phyloP scores from a whole-genome alignment of 2,113 vertebrate genomes.

The Lates calcarifer region DNA sequence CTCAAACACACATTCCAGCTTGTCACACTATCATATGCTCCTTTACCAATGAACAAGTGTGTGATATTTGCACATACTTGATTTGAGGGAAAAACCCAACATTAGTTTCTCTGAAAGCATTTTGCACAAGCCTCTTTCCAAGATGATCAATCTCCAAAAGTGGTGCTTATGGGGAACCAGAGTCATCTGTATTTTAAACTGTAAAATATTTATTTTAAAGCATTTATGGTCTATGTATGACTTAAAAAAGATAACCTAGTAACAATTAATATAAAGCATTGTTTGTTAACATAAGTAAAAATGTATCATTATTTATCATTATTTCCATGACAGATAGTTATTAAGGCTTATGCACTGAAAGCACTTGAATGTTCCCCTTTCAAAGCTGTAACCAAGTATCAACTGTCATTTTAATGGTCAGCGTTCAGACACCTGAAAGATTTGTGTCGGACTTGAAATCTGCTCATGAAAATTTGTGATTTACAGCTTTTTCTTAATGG shows the following conservation, averaged over 20 bases:
- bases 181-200: not conserved
- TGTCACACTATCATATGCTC: not conserved
- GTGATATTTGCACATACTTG: not conserved
- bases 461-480: no score
- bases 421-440: not conserved
- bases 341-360: not conserved
- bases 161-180: not conserved
- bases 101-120: slow-evolving; percentile 2
- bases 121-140: not conserved
- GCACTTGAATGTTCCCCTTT: no score
- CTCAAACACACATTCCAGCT: not conserved
- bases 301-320: no score
- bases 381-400: not conserved
- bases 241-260: no score
- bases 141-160: not conserved
- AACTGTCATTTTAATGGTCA: not conserved
- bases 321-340: not conserved
- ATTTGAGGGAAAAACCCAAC: not conserved
- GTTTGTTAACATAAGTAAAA: no score
- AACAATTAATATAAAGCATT: not conserved
- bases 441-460: not conserved
- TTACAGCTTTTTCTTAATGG: no score
- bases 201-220: not conserved
- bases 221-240: not conserved
- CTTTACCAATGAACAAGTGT: not conserved